Evolutionary conservation across 2,797 vertebrate species (phyloP).

Genomic region (Sebastes itinus): DNA sequence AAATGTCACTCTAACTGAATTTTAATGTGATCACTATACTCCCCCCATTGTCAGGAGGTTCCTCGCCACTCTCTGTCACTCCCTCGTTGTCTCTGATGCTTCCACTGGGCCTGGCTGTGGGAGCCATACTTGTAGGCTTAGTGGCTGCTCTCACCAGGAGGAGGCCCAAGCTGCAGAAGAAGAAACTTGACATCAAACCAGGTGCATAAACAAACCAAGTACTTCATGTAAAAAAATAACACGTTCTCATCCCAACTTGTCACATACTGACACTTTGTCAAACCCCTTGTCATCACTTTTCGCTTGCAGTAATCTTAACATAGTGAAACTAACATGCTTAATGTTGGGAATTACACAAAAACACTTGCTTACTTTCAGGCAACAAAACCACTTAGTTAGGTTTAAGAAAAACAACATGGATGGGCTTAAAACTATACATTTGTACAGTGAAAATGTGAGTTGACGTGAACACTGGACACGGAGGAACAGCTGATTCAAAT

Average conservation of each 20-base stretch:
- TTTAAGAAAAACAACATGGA: too few species aligned
- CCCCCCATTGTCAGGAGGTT: slow-evolving; percentile 29
- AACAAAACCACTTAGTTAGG: too few species aligned
- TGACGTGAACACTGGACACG: too few species aligned
- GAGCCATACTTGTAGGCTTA: slow-evolving; percentile 20
- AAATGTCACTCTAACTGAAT: not conserved
- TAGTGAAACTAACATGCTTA: too few species aligned
- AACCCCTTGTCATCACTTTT: too few species aligned
- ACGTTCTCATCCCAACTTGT: not conserved
- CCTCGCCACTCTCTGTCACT: not conserved
- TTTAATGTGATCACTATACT: not conserved
- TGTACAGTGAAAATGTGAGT: too few species aligned
- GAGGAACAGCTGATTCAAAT: too few species aligned
- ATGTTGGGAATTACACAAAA: too few species aligned
- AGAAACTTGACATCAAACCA: slow-evolving; percentile 36
- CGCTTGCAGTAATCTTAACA: too few species aligned
- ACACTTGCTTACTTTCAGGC: too few species aligned
- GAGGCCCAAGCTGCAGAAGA: slow-evolving; percentile 29
- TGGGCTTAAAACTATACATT: too few species aligned
- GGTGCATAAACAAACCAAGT: slow-evolving; percentile 47
- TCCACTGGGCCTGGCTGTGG: slow-evolving; percentile 53
- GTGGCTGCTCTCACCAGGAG: slow-evolving; percentile 53
- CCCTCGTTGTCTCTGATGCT: slow-evolving; percentile 56
- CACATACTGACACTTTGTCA: too few species aligned
- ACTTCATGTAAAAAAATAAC: not conserved